phyloP scores from a whole-genome alignment of 30 jellyfish, hydroid and myxozoan genomes.

The Chrysaora quinquecirrha region DNA sequence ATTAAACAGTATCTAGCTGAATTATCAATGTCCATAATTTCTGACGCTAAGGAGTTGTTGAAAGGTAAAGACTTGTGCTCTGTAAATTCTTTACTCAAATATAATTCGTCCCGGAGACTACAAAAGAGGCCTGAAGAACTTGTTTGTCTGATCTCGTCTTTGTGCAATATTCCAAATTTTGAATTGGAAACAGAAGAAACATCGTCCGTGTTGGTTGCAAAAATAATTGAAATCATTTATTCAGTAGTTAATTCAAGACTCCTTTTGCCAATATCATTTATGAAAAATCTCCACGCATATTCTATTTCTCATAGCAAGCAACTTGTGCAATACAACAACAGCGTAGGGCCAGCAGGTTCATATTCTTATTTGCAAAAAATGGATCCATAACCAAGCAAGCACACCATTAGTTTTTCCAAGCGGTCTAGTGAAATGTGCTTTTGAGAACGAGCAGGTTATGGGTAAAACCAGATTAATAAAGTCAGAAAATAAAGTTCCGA shows the following conservation, averaged over 20 bases:
- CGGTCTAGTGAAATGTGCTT: constrained; percentile 10
- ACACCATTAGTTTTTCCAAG: background rate
- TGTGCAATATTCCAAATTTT: background rate
- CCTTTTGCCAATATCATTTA: background rate
- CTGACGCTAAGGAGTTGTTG: no score
- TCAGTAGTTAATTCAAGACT: background rate
- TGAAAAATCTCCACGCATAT: background rate
- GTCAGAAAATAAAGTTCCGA: constrained; percentile 22
- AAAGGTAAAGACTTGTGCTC: background rate
- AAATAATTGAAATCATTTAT: constrained; percentile 15
- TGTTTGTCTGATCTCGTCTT: background rate
- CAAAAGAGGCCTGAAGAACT: background rate
- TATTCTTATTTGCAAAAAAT: background rate
- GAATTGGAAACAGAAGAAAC: background rate
- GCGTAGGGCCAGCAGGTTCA: constrained; percentile 19
- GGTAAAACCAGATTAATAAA: constrained; percentile 13
- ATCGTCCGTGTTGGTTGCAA: background rate
- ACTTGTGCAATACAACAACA: background rate
- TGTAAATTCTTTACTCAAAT: no score
- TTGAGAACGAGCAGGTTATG: constrained; percentile 34
- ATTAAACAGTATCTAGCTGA: no score
- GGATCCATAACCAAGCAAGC: constrained; percentile 16
- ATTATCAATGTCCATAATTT: no score
- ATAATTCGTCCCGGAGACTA: background rate
- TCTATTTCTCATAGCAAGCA: constrained; percentile 8